Conservation (phyloP, 2,888 invertebrate species). For the Pilophorus perplexus region DNA sequence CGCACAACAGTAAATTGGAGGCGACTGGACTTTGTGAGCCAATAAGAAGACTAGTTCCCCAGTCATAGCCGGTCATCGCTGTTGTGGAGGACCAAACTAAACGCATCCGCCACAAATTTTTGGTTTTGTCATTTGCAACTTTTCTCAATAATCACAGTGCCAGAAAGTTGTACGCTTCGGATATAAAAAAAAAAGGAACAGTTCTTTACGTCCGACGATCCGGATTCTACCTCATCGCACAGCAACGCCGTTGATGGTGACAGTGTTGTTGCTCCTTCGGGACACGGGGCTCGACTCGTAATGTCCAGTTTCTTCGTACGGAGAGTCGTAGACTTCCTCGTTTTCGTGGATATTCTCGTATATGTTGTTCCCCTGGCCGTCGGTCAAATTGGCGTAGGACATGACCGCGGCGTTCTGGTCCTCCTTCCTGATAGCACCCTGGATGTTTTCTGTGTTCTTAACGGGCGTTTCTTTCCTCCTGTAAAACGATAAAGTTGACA, state of each 20-base stretch:
- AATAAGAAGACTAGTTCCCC: not conserved
- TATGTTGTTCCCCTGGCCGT: slow-evolving; percentile 59
- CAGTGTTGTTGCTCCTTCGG: slow-evolving; percentile 57
- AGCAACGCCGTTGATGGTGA: slow-evolving; percentile 86
- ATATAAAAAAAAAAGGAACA: not conserved
- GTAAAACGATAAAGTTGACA: slow-evolving; percentile 44
- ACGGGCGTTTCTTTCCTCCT: slow-evolving; percentile 81
- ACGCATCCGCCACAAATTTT: too few relatives aligned
- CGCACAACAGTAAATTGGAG: too few relatives aligned
- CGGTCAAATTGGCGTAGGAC: slow-evolving; percentile 82
- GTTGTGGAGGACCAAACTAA: too few relatives aligned
- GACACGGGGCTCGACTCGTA: slow-evolving; percentile 68
- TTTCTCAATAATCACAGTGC: not conserved
- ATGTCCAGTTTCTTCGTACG: slow-evolving; percentile 68
- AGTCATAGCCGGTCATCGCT: not conserved
- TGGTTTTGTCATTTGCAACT: too few relatives aligned
- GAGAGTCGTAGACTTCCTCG: slow-evolving; percentile 69
- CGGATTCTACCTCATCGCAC: slow-evolving; percentile 61
- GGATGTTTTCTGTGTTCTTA: slow-evolving; percentile 83
- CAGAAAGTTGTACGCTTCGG: not conserved
- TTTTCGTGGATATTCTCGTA: slow-evolving; percentile 62
- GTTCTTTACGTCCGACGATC: not conserved
- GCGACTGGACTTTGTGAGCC: not conserved
- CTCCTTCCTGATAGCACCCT: slow-evolving; percentile 81
- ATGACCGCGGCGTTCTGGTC: slow-evolving; percentile 84